These are phyloP conservation scores for Coptodon bakossiorum DNA, from an alignment of 2,113 vertebrate genomes.

Conservation along the genomic window DNA sequence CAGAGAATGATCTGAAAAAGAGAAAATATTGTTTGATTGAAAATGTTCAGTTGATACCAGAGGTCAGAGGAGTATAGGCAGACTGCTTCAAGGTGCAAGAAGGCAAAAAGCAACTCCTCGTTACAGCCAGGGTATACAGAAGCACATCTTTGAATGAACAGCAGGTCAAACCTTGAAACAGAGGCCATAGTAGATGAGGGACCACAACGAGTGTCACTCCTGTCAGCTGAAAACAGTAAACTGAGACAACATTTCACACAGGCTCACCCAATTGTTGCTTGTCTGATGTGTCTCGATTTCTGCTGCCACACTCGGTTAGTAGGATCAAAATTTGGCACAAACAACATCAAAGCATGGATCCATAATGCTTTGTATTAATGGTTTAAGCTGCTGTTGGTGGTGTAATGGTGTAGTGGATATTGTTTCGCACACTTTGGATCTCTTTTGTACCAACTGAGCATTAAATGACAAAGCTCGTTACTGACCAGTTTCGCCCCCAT, in stretches of 20 bases:
- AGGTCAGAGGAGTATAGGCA: neutral
- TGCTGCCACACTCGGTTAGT: neutral
- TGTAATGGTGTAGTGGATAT: neutral
- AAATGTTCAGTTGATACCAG: neutral
- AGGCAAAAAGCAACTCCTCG: neutral
- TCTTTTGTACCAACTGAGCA: neutral
- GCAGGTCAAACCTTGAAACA: neutral
- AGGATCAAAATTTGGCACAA: neutral
- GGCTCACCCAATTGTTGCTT: neutral
- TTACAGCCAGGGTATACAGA: neutral
- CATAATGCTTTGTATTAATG: neutral
- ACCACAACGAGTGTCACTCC: neutral
- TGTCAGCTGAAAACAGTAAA: neutral
- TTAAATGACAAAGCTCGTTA: neutral
- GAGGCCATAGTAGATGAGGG: neutral
- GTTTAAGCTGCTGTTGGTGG: neutral
- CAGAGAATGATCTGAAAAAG: neutral
- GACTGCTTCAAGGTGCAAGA: neutral
- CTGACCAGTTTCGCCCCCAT: neutral
- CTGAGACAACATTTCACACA: neutral
- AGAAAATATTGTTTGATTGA: neutral
- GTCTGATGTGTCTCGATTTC: neutral
- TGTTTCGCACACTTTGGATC: neutral
- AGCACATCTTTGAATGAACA: neutral
- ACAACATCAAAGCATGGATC: neutral